Percentiles rank a stretch among this genome's conserved stretches.
phyloP scores from a whole-genome alignment of 2,888 invertebrate genomes.

The Trissonchulus sp. region DNA sequence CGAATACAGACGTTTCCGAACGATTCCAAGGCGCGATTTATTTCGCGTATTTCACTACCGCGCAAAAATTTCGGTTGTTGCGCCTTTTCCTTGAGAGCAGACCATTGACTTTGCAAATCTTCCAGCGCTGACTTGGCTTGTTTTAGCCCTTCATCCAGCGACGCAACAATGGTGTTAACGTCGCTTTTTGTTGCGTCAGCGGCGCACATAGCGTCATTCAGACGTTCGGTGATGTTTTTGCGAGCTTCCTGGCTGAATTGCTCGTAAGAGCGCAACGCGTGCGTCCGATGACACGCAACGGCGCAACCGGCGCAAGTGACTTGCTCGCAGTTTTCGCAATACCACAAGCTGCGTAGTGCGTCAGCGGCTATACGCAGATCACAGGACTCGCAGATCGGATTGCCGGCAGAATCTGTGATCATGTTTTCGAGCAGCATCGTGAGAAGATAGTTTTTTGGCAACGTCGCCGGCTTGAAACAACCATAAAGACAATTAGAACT shows the following conservation, averaged over 20 bases:
- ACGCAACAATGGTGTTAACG: not conserved
- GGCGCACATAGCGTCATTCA: not conserved
- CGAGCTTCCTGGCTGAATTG: not conserved
- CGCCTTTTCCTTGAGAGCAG: not conserved
- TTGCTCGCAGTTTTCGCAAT: not conserved
- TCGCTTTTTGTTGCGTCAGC: not conserved
- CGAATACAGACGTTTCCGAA: not conserved
- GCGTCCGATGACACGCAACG: not conserved
- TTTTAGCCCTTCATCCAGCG: not conserved
- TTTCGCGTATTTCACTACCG: not conserved
- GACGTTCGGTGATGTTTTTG: not conserved
- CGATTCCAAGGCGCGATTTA: not conserved
- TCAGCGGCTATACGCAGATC: not conserved
- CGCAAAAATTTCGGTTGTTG: not conserved
- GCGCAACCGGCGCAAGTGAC: not conserved
- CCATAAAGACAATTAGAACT: not conserved
- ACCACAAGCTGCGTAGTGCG: not conserved
- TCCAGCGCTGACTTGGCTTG: not conserved
- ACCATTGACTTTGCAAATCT: not conserved
- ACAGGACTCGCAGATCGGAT: not conserved
- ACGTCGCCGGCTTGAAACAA: not conserved
- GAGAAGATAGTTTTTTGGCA: not conserved
- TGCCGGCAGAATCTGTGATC: not conserved
- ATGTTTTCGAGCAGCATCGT: not conserved
- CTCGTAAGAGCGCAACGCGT: not conserved